A percentile compares a stretch with the other conserved stretches of the same genome.
Evolutionary conservation across 1,140 invertebrate genomes (phyloP).

Genomic region (Hyphantria cunea): DNA sequence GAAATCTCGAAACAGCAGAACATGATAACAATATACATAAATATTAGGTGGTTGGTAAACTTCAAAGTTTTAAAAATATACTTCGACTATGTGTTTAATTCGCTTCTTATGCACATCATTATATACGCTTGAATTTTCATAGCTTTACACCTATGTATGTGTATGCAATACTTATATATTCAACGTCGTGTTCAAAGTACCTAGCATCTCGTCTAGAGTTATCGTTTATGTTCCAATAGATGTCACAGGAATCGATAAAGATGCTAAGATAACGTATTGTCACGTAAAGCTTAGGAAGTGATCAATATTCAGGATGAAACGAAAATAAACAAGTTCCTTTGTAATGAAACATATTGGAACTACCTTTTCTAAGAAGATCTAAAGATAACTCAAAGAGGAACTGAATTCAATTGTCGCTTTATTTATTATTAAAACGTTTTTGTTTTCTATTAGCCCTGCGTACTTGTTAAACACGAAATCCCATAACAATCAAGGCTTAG

Average conservation of each 20-base stretch:
- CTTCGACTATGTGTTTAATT: too few relatives aligned
- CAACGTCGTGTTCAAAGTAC: too few relatives aligned
- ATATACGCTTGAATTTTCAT: not conserved
- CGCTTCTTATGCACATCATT: too few relatives aligned
- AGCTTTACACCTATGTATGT: too few relatives aligned
- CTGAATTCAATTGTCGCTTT: slow-evolving; percentile 49
- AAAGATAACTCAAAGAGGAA: slow-evolving; percentile 28
- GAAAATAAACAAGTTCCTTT: not conserved
- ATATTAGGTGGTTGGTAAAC: too few relatives aligned
- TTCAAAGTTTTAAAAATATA: too few relatives aligned
- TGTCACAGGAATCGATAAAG: not conserved
- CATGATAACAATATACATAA: too few relatives aligned
- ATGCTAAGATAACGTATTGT: not conserved
- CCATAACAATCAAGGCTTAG: slow-evolving; percentile 63
- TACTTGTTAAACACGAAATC: slow-evolving; percentile 56
- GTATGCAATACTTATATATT: too few relatives aligned
- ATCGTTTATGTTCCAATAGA: not conserved
- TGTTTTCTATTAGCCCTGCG: slow-evolving; percentile 44
- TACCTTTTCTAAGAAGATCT: slow-evolving; percentile 2
- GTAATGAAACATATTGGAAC: not conserved
- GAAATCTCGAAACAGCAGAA: too few relatives aligned
- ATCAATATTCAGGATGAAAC: not conserved
- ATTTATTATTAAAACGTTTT: slow-evolving; percentile 28
- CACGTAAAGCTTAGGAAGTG: not conserved
- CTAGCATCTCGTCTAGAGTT: not conserved